Evolutionary conservation across 2,797 vertebrate species (phyloP).

Genomic region (Lepidocolaptes lacrymiger): DNA sequence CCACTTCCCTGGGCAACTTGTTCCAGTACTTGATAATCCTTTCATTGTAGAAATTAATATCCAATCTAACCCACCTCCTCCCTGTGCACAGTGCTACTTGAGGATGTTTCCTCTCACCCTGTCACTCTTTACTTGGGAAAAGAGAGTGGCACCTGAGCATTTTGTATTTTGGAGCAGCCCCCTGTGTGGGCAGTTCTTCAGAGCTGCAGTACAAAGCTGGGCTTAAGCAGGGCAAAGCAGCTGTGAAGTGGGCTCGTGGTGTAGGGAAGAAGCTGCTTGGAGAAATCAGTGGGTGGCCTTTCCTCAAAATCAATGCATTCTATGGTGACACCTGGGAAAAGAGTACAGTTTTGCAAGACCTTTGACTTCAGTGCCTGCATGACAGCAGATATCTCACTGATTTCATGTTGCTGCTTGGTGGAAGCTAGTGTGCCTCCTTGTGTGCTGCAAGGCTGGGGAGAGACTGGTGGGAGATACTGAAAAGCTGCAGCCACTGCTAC

Average conservation of each 20-base stretch:
- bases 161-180: background rate
- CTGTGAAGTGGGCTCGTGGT: too few relatives aligned
- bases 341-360: background rate
- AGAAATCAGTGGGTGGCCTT: background rate
- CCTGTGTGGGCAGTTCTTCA: background rate
- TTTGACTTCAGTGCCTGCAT: background rate
- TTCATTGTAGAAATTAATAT: background rate
- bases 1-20: background rate
- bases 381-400: background rate
- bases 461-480: background rate
- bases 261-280: background rate
- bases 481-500: background rate
- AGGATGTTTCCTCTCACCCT: background rate
- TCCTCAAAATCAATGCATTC: background rate
- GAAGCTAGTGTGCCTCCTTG: background rate
- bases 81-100: background rate
- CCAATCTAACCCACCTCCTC: background rate
- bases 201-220: background rate
- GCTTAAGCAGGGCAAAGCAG: background rate
- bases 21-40: background rate
- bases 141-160: background rate
- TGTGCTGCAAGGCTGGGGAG: background rate
- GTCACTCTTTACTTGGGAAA: background rate
- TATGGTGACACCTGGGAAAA: background rate
- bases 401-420: accelerated